These are phyloP conservation scores for Odontamblyopus rebecca DNA, from an alignment of 2,797 vertebrate genomes.

Conservation along the genomic window DNA sequence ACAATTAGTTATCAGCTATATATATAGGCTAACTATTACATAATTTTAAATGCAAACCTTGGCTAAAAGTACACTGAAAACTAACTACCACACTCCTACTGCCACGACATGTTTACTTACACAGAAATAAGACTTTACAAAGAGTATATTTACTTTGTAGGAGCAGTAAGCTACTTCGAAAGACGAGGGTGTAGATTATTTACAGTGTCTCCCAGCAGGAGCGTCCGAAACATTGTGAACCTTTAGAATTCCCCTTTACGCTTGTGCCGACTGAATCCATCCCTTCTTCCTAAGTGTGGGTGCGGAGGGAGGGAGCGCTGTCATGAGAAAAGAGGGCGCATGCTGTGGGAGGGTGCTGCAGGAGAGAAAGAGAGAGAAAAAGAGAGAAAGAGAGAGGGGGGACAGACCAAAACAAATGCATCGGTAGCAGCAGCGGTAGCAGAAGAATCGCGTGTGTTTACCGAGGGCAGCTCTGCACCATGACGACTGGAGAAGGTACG, in stretches of 20 bases:
- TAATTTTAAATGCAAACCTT: no score
- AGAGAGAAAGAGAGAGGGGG: conserved; percentile 14
- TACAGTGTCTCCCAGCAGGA: not conserved
- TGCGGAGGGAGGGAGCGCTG: not conserved
- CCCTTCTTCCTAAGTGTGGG: not conserved
- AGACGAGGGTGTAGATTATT: not conserved
- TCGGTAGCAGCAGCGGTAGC: conserved; percentile 30
- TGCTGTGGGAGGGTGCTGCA: conserved; percentile 51
- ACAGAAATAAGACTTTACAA: not conserved
- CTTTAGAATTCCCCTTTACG: not conserved
- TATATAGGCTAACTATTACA: no score
- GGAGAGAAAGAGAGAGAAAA: conserved; percentile 18
- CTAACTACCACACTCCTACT: no score
- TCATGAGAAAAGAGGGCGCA: conserved; percentile 41
- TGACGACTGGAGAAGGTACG: conserved; percentile 90
- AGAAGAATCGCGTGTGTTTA: conserved; percentile 10
- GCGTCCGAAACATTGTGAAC: not conserved
- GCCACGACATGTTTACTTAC: not conserved
- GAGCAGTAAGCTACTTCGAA: not conserved
- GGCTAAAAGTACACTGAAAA: no score
- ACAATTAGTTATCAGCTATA: no score
- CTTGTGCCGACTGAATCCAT: not conserved
- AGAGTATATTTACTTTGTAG: not conserved
- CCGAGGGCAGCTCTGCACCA: conserved; percentile 58
- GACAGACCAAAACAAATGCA: conserved; percentile 46